Evolutionary conservation across 1,140 invertebrate species (phyloP), one percentile per base, ranked within the genome.

Genomic region (Caenorhabditis elegans): DNA sequence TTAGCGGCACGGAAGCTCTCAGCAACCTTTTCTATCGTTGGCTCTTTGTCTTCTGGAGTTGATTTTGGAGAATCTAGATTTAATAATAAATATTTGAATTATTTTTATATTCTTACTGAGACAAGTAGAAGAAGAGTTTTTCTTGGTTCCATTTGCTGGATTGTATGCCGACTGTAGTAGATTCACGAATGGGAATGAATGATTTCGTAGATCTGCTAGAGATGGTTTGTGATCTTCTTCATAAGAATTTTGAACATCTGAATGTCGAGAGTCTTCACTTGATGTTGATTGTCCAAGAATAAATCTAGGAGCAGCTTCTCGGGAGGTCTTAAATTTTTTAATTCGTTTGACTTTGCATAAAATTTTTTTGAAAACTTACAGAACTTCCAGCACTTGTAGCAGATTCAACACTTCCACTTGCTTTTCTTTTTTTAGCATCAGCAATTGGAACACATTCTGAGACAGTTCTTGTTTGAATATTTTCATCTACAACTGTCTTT

Each of bases 101-200:
- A 39, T 13, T 22, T 24, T 53, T 53, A 13, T 53, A 24, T 5
- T 24, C 31, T 6, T 70, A 70, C 60, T 70, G 3, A 70, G 8
- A 24, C 60, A 34, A 22, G 60, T 39, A 2, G 60, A 22, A 19
- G 60, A 70, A 22, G 60, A 15, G n/a, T 70, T 70, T 22, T 70
- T 70, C 34, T 70, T 70, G 6, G 60, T 70, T 70, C 60, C 60
- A 39, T 70, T 70, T 11, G 60, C 60, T 70, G 60, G 60, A 70
- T 70, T 70, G n/a, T 70, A 70, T 6, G 60, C 60, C 13, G 60
- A 70, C 39, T 70, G 60, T 0, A 70, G 60, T 39, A 70, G 60
- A 24, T 70, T 70, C 10, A 70, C 34, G 43, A 70, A 70, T 36
- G 60, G 60, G 34, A 70, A 70, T 70, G 60, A 70, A 22, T 70